Percentiles rank a stretch among this genome's conserved stretches.
Conservation (phyloP, 2,113 vertebrate genomes). For the Labrus mixtus region DNA sequence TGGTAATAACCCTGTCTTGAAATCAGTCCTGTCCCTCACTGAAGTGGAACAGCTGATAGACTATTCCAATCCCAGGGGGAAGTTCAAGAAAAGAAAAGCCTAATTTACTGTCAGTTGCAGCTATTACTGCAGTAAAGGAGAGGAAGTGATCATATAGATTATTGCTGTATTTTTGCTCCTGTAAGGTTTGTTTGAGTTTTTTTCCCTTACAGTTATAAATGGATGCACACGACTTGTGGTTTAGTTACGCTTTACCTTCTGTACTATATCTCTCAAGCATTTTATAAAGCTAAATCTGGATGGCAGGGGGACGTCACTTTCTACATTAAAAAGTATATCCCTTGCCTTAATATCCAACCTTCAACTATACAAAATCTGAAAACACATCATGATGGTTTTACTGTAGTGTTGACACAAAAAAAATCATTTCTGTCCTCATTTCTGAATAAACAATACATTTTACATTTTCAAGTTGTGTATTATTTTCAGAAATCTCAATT, state of each 20-base stretch:
- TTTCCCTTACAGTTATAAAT: slow-evolving; percentile 54
- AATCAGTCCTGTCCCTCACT: slow-evolving; percentile 82
- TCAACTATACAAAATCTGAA: not conserved
- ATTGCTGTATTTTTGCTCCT: slow-evolving; percentile 64
- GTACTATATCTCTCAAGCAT: slow-evolving; percentile 27
- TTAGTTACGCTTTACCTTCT: slow-evolving; percentile 20
- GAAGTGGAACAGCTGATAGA: slow-evolving; percentile 85
- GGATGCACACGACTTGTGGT: slow-evolving; percentile 29
- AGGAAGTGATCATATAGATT: slow-evolving; percentile 70
- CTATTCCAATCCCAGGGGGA: slow-evolving; percentile 73
- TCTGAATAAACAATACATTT: not conserved
- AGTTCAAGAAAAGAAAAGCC: slow-evolving; percentile 83
- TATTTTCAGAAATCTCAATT: too few relatives aligned
- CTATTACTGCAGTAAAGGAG: slow-evolving; percentile 78
- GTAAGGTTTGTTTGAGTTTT: slow-evolving; percentile 20
- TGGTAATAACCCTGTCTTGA: slow-evolving; percentile 86
- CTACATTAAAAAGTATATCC: not conserved
- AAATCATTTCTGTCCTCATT: not conserved
- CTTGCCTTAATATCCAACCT: not conserved
- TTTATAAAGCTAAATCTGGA: slow-evolving; percentile 20
- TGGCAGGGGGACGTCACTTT: not conserved
- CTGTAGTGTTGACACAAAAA: not conserved
- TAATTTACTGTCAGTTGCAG: slow-evolving; percentile 77
- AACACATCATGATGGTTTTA: not conserved
- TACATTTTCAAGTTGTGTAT: not conserved